A percentile compares a stretch with the other conserved stretches of the same genome.
These are phyloP conservation scores for Marisa cornuarietis DNA, from an alignment of 1,140 invertebrate species.

Conservation along the genomic window DNA sequence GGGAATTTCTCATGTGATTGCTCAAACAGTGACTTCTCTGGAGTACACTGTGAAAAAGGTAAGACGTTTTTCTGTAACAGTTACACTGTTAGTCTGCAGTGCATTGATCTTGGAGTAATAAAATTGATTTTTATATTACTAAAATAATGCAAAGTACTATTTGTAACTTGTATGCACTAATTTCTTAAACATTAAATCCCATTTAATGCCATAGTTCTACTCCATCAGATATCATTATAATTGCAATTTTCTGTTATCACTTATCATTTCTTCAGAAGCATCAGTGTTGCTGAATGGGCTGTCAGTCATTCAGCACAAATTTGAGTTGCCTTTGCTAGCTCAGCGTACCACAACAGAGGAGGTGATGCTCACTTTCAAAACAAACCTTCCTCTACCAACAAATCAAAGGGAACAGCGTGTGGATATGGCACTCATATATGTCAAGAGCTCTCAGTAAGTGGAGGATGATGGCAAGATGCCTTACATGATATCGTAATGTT, in stretches of 20 bases:
- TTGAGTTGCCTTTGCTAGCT: slow-evolving; percentile 31
- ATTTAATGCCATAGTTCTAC: too few relatives aligned
- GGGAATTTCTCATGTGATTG: slow-evolving; percentile 87
- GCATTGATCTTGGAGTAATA: too few relatives aligned
- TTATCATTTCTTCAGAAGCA: slow-evolving; percentile 70
- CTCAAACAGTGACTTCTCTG: slow-evolving; percentile 73
- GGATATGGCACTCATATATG: slow-evolving; percentile 27
- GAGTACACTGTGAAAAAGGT: slow-evolving; percentile 53
- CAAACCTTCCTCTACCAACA: not conserved
- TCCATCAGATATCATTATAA: not conserved
- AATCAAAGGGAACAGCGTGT: slow-evolving; percentile 5
- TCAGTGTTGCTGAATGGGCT: slow-evolving; percentile 46
- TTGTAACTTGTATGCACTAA: too few relatives aligned
- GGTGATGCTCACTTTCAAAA: slow-evolving; percentile 36
- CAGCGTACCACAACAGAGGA: slow-evolving; percentile 39
- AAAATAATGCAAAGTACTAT: too few relatives aligned
- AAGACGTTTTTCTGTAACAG: not conserved
- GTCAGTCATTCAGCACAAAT: slow-evolving; percentile 48
- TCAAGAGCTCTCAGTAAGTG: slow-evolving; percentile 35
- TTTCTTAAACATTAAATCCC: too few relatives aligned
- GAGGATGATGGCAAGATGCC: too few relatives aligned
- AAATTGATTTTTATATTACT: too few relatives aligned
- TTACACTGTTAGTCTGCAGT: not conserved
- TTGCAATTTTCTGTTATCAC: not conserved
- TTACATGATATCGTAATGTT: too few relatives aligned